Evolutionary conservation across 1,140 invertebrate species (phyloP), one percentile per base, ranked within the genome.

Genomic region (Kradibia gibbosae): DNA sequence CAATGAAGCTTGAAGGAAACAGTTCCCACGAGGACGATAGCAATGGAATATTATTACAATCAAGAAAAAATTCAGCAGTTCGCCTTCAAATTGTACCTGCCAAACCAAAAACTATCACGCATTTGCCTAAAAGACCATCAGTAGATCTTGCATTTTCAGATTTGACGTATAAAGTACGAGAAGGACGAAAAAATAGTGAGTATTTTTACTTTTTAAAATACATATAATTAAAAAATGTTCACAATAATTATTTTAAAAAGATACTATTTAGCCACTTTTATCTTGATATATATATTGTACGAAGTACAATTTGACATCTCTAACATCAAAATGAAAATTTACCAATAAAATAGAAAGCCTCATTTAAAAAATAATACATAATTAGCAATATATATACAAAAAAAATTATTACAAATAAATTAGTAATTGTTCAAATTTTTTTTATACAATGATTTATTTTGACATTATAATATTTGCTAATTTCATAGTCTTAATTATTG

Each of bases 71-170:
- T 42, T 93, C 93, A 31, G 85, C 82, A 45, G 89, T 92, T 75
- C 93, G 93, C 86, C 90, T 95, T 85, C 93, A 94, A 84, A 94
- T 95, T 83, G 89, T 92, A 11, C 94, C 94, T 31, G 89, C 92
- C 20, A 95, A 95, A 88, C 94, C 94, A 22, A 96, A 95, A 90
- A 95, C 94, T 7, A 92, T 97, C 57, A 95, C 95, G 71, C 96
- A 97, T 88, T 92, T 98, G 78, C 96, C 96, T 13, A 94, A 96
- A 88, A 93, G 96, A 86, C 96, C 95, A 57, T 95, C 96, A 71
- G 96, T 98, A 82, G 96, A 98, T 87, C 92, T 98, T 88, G 96
- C 95, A 75, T 98, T 98, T 90, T 94, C 94, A 25, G 94, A 98
- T 86, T 92, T 98, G 78, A 94, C 93, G 1, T 98, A 98, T 90